Conservation (phyloP, 2,888 invertebrate species). For the Platypus cylindrus region DNA sequence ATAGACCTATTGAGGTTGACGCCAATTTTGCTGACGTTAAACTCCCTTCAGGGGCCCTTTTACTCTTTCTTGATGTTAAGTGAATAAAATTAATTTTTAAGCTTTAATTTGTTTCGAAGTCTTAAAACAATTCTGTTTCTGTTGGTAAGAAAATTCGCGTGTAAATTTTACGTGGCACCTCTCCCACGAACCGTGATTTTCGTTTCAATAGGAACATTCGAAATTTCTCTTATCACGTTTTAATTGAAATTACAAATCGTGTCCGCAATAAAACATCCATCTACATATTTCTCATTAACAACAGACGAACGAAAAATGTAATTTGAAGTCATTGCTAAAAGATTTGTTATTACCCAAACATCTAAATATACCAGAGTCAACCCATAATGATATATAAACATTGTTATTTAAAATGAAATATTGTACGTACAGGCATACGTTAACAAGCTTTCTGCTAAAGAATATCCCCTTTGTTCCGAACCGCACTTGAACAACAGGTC, state of each 20-base stretch:
- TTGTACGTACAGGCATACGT: constrained; percentile 32
- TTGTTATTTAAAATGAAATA: constrained; percentile 36
- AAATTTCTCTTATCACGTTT: no score
- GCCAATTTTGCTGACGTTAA: constrained; percentile 41
- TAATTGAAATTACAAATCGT: no score
- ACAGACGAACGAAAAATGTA: constrained; percentile 6
- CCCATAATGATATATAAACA: constrained; percentile 35
- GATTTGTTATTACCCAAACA: constrained; percentile 30
- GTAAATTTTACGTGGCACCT: no score
- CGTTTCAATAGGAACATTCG: no score
- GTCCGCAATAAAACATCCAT: no score
- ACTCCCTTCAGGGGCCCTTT: constrained; percentile 30
- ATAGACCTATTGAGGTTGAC: constrained; percentile 39
- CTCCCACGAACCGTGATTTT: no score
- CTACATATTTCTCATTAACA: no score
- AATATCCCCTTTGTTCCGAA: constrained; percentile 35
- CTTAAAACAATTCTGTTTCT: no score
- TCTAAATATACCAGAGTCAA: constrained; percentile 30
- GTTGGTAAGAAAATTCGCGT: no score
- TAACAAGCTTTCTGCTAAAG: constrained; percentile 35
- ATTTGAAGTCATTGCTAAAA: constrained; percentile 14
- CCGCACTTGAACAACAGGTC: constrained; percentile 34
- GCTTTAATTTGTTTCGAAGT: no score
- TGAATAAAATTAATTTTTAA: constrained; percentile 28
- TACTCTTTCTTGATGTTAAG: constrained; percentile 25